Evolutionary conservation across 2,113 vertebrate genomes (phyloP).

Genomic region (Clupea harengus): DNA sequence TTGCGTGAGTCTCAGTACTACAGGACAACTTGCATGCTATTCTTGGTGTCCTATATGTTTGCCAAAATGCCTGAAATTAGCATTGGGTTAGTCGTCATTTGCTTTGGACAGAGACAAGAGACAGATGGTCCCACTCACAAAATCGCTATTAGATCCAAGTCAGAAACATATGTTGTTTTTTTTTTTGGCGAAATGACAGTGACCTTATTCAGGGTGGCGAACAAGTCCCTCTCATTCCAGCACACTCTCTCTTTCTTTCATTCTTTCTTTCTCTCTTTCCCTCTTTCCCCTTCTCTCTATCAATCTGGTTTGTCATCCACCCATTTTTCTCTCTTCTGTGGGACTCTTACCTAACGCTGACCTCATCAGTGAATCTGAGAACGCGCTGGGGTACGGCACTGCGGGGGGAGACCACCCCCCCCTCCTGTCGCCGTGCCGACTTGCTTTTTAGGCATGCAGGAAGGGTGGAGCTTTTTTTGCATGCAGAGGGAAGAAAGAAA

Average conservation of each 20-base stretch:
- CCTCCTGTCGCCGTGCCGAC: constrained; percentile 71
- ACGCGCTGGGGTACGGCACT: constrained; percentile 75
- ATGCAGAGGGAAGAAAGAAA: constrained; percentile 38
- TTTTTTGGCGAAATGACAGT: neutral
- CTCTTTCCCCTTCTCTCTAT: neutral
- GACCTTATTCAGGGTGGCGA: neutral
- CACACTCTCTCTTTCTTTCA: neutral
- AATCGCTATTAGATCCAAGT: constrained; percentile 4
- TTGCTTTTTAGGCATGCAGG: constrained; percentile 85
- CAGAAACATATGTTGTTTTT: neutral
- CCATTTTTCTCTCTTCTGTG: neutral
- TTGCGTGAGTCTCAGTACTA: neutral
- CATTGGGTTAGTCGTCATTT: constrained; percentile 8
- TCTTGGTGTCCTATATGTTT: neutral
- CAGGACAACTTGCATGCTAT: neutral
- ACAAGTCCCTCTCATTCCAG: neutral
- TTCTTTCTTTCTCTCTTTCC: neutral
- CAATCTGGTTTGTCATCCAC: neutral
- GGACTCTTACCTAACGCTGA: constrained; percentile 80
- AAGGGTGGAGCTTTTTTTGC: constrained; percentile 77
- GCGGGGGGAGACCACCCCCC: constrained; percentile 73
- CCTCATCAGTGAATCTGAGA: constrained; percentile 79
- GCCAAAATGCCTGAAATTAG: constrained; percentile 20
- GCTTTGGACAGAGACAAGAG: neutral
- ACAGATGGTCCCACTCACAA: constrained; percentile 11